phyloP scores from a whole-genome alignment of 2,113 vertebrate species.

The Cyanoderma ruficeps region DNA sequence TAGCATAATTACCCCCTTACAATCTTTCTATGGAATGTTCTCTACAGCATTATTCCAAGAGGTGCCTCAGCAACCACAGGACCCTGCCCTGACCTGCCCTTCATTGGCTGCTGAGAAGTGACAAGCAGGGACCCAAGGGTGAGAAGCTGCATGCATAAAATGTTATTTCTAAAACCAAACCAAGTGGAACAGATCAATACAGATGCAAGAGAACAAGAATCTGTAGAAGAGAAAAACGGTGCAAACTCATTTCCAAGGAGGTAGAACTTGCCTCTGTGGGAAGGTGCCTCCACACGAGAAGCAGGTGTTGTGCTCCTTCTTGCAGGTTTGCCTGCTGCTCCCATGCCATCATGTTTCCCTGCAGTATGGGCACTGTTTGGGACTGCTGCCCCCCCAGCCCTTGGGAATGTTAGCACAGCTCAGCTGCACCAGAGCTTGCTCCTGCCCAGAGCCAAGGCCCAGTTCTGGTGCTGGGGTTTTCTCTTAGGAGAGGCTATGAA shows the following conservation, averaged over 20 bases:
- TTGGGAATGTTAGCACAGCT: neutral
- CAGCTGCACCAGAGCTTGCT: rapidly evolving
- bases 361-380: neutral
- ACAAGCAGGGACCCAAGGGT: neutral
- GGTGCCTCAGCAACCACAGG: rapidly evolving
- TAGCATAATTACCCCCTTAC: neutral
- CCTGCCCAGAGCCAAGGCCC: neutral
- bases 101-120: neutral
- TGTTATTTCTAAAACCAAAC: neutral
- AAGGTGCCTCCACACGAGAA: neutral
- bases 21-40: neutral
- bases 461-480: neutral
- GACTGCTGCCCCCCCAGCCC: too few relatives aligned
- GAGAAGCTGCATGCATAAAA: neutral
- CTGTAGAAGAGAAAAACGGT: neutral
- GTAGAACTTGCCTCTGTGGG: neutral
- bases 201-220: neutral
- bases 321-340: neutral
- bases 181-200: neutral
- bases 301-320: neutral
- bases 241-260: neutral
- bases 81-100: neutral
- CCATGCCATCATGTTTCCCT: neutral
- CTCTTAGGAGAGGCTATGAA: neutral
- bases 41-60: neutral